phyloP scores from a whole-genome alignment of 2,797 vertebrate genomes.

The Monodelphis domestica region DNA sequence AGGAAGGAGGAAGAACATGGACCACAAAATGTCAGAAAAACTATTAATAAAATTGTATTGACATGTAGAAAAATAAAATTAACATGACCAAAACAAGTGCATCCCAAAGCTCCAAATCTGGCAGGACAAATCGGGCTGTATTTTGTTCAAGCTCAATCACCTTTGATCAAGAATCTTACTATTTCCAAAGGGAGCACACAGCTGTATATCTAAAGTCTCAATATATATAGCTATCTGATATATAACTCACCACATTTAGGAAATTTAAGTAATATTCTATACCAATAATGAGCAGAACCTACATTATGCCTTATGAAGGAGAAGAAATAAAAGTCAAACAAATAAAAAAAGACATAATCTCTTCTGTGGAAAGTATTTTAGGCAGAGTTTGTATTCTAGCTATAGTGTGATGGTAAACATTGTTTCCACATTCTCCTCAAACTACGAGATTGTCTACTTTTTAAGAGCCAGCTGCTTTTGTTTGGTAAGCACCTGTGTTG shows the following conservation, averaged over 20 bases:
- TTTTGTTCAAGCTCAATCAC: conserved; percentile 48
- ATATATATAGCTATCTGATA: neutral
- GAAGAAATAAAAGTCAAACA: conserved; percentile 33
- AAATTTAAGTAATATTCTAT: neutral
- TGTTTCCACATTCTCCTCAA: conserved; percentile 65
- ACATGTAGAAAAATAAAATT: too few relatives aligned
- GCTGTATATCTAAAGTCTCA: neutral
- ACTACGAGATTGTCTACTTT: conserved; percentile 70
- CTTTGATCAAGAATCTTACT: conserved; percentile 30
- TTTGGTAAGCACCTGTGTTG: neutral
- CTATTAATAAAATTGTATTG: too few relatives aligned
- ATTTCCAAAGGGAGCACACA: neutral
- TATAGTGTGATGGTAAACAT: conserved; percentile 45
- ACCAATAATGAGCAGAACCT: neutral
- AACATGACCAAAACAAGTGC: too few relatives aligned
- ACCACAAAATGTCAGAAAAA: too few relatives aligned
- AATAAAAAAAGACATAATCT: conserved; percentile 27
- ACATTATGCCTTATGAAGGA: conserved; percentile 23
- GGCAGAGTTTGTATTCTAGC: conserved; percentile 61
- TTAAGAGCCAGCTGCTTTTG: conserved; percentile 52
- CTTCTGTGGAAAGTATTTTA: conserved; percentile 56
- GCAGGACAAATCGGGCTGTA: neutral
- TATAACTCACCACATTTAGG: neutral
- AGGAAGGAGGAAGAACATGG: too few relatives aligned
- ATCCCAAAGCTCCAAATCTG: neutral